Percentiles rank a stretch among this genome's conserved stretches.
phyloP scores from a whole-genome alignment of 2,113 vertebrate genomes.

The Empidonax traillii region DNA sequence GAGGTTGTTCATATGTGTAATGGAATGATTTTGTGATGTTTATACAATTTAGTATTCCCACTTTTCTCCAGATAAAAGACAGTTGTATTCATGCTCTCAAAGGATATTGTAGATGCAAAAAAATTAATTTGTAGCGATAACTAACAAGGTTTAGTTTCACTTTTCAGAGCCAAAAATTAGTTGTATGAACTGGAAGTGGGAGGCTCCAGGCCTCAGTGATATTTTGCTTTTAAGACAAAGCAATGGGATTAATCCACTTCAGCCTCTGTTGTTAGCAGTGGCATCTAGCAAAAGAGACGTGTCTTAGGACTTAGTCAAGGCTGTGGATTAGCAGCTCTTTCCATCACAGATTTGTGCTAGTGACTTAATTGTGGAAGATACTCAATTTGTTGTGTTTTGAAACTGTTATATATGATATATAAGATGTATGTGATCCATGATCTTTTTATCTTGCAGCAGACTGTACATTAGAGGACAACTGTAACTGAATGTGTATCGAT shows the following conservation, averaged over 20 bases:
- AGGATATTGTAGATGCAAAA: neutral
- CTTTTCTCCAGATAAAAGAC: neutral
- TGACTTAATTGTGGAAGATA: neutral
- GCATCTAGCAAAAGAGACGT: neutral
- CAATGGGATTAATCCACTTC: neutral
- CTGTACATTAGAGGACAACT: neutral
- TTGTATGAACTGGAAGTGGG: neutral
- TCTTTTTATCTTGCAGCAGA: neutral
- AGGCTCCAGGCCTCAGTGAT: neutral
- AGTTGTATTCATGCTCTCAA: neutral
- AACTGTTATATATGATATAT: neutral
- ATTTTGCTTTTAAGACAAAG: neutral
- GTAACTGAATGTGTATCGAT: neutral
- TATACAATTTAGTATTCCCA: neutral
- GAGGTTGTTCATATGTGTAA: neutral
- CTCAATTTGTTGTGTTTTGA: neutral
- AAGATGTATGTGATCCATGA: neutral
- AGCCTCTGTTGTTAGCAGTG: neutral
- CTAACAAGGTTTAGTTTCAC: neutral
- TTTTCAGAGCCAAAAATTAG: neutral
- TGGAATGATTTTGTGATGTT: neutral
- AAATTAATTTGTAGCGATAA: neutral
- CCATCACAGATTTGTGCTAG: neutral
- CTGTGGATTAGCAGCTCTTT: neutral
- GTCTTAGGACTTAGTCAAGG: neutral